A percentile compares a stretch with the other conserved stretches of the same genome.
Evolutionary conservation across 2,888 invertebrate genomes (phyloP).

Genomic region (Thymelicus lineola): DNA sequence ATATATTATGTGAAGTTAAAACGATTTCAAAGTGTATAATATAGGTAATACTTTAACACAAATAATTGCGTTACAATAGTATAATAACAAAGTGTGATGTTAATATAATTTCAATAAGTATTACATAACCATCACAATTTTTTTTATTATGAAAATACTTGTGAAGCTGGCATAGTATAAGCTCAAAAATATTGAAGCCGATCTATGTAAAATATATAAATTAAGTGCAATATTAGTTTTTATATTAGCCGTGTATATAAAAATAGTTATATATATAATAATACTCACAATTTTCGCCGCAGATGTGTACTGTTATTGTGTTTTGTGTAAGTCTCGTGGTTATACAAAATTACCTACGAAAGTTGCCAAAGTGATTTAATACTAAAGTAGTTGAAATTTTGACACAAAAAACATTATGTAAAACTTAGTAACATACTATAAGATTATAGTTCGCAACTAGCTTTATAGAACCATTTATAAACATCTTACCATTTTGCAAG

Average conservation of each 20-base stretch:
- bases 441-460: no score
- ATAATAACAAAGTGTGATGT: not conserved
- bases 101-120: not conserved
- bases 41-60: no score
- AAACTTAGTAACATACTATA: no score
- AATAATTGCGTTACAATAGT: not conserved
- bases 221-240: conserved; percentile 26
- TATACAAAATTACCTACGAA: not conserved
- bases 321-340: conserved; percentile 72
- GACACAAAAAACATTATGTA: no score
- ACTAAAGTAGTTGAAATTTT: no score
- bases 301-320: conserved; percentile 63
- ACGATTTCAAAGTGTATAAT: no score
- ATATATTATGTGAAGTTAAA: no score
- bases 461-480: no score
- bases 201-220: conserved; percentile 18
- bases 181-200: conserved; percentile 15
- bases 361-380: no score
- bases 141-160: not conserved
- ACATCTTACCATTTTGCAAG: no score
- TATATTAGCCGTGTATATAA: conserved; percentile 57
- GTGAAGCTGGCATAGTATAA: conserved; percentile 5
- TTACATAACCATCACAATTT: not conserved
- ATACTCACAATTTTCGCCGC: conserved; percentile 75
- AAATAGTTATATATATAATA: conserved; percentile 53